Evolutionary conservation across 2,113 vertebrate genomes (phyloP).

Genomic region (Helogale parvula): DNA sequence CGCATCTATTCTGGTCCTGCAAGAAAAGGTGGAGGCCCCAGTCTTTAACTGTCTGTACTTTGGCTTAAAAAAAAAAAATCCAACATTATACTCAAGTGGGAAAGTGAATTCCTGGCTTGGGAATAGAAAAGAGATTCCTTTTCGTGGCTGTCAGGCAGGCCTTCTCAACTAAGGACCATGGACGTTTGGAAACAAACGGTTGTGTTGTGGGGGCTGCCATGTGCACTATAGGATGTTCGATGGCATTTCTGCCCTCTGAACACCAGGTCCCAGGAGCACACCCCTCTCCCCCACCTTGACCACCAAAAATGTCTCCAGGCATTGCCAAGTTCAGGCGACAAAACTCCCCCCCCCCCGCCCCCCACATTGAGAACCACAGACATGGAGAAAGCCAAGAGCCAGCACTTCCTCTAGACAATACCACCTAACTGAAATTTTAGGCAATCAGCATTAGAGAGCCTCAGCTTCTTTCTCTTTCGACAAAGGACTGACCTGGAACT

Average conservation of each 20-base stretch:
- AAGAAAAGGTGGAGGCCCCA: background rate
- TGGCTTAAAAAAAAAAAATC: background rate
- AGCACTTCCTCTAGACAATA: fast-evolving
- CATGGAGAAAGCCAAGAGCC: background rate
- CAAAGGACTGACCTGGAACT: background rate
- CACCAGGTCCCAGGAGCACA: background rate
- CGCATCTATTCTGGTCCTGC: background rate
- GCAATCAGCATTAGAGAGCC: background rate
- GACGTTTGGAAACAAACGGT: background rate
- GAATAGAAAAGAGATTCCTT: background rate
- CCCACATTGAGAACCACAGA: background rate
- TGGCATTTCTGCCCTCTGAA: background rate
- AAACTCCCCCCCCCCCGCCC: background rate
- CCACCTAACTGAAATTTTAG: background rate
- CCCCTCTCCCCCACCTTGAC: background rate
- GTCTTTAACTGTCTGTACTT: background rate
- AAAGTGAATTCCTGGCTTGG: background rate
- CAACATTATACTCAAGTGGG: background rate
- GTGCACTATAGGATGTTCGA: fast-evolving
- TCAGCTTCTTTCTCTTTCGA: background rate
- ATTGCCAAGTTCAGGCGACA: background rate
- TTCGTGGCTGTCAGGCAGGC: background rate
- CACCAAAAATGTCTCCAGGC: background rate
- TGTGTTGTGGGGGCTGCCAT: background rate
- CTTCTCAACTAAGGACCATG: background rate